Percentiles rank a stretch among this genome's conserved stretches.
Conservation (phyloP, 37 sponge, comb jelly and placozoan genomes). For the Petrosia ficiformis region DNA sequence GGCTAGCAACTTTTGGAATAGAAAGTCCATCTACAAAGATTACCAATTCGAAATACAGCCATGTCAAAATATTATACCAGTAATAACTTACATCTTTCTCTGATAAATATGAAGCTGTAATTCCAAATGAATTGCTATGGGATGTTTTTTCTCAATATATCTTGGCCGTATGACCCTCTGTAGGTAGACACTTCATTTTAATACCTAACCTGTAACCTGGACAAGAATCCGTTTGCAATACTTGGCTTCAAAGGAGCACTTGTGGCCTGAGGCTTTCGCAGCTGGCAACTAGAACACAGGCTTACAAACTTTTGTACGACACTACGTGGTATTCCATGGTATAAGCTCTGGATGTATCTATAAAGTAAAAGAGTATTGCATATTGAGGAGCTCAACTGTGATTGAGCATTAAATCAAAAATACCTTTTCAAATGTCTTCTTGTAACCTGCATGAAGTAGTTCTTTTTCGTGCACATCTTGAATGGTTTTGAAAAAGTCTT, state of each 20-base stretch:
- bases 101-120: no score
- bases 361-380: no score
- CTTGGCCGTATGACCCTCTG: no score
- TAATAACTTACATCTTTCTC: no score
- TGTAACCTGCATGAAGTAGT: slow-evolving; percentile 21
- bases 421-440: slow-evolving; percentile 22
- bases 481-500: slow-evolving; percentile 6
- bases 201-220: not conserved
- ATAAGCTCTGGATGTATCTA: not conserved
- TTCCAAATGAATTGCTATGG: no score
- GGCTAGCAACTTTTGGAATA: no score
- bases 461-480: slow-evolving; percentile 2
- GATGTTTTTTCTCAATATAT: no score
- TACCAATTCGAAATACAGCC: no score
- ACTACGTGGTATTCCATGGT: not conserved
- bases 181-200: no score
- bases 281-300: not conserved
- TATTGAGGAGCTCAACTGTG: no score
- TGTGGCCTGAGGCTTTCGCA: not conserved
- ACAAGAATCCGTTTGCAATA: not conserved
- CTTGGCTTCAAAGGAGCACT: not conserved
- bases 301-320: not conserved
- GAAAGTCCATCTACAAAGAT: no score
- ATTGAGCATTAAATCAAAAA: not conserved
- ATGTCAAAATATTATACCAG: no score